phyloP scores from a whole-genome alignment of 2,113 vertebrate genomes.

The Progne subis region DNA sequence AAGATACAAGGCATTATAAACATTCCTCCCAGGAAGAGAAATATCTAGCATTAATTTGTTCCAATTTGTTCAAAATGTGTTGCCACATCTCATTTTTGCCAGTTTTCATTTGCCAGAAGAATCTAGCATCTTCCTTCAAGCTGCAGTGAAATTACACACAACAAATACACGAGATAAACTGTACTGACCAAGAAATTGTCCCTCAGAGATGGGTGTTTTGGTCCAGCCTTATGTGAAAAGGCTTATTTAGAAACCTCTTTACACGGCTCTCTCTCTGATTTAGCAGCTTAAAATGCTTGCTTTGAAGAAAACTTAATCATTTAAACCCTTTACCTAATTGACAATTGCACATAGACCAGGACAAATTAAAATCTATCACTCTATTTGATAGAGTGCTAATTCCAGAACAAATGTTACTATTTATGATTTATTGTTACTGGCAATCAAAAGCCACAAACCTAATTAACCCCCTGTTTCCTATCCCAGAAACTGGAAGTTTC shows the following conservation, averaged over 20 bases:
- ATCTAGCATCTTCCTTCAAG: background rate
- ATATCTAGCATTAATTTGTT: slow-evolving; percentile 19
- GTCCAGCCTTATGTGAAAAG: background rate
- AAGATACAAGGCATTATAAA: background rate
- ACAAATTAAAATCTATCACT: background rate
- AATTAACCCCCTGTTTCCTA: background rate
- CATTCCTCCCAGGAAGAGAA: background rate
- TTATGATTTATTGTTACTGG: background rate
- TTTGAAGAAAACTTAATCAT: background rate
- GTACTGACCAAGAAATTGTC: background rate
- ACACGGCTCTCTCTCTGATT: background rate
- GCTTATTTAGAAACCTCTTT: background rate
- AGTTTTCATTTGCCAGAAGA: slow-evolving; percentile 15
- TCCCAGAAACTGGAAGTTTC: background rate
- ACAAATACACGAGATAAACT: background rate
- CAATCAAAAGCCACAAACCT: background rate
- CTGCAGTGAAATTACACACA: background rate
- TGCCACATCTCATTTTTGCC: background rate
- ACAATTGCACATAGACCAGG: background rate
- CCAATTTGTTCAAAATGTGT: background rate
- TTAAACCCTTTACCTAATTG: background rate
- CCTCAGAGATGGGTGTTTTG: background rate
- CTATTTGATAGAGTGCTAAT: background rate
- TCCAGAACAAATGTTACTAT: background rate
- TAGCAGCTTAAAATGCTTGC: background rate